These are phyloP conservation scores for Poicephalus gulielmi DNA, from an alignment of 2,113 vertebrate genomes.

Conservation along the genomic window DNA sequence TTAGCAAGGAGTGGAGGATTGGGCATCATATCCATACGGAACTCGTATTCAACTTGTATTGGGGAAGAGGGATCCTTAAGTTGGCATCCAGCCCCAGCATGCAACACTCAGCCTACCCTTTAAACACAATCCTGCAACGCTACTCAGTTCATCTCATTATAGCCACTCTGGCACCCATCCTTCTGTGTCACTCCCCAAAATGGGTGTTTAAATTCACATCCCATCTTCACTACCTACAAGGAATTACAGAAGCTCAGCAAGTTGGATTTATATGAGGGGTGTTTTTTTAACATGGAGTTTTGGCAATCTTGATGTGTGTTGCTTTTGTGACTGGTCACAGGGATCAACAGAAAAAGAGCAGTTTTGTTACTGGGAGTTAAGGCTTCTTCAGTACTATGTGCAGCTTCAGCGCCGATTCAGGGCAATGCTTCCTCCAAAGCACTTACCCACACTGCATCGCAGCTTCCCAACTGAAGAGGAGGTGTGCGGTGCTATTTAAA, in stretches of 20 bases:
- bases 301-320: background rate
- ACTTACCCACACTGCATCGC: background rate
- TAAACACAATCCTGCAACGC: fast-evolving
- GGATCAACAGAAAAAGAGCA: background rate
- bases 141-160: background rate
- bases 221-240: background rate
- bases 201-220: background rate
- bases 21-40: background rate
- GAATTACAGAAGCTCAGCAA: background rate
- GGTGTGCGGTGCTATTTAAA: constrained; percentile 33
- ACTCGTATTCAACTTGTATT: background rate
- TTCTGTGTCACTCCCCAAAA: background rate
- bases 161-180: background rate
- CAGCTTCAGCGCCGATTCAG: background rate
- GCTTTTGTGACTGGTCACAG: background rate
- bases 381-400: background rate
- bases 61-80: background rate
- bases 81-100: background rate
- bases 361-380: background rate
- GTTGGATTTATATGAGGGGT: background rate
- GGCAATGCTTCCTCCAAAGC: constrained; percentile 31
- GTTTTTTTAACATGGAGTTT: background rate
- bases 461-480: constrained; percentile 10
- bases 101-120: background rate
- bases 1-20: background rate